Conservation (phyloP, 2,113 vertebrate genomes). For the Bambusicola thoracicus region DNA sequence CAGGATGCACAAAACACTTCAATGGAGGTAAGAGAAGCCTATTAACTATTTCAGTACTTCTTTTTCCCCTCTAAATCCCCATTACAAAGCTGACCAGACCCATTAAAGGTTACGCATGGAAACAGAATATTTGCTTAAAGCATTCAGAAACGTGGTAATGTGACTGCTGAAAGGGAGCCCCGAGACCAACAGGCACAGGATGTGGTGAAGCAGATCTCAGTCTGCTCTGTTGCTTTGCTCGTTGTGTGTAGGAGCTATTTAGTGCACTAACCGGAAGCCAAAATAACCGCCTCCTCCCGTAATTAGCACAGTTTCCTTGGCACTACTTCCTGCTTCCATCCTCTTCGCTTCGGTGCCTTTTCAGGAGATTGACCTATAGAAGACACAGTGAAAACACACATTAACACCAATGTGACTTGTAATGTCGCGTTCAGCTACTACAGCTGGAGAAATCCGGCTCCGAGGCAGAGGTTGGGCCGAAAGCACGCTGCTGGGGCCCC, state of each 20-base stretch:
- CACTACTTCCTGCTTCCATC: slow-evolving; percentile 49
- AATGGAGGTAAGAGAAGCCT: neutral
- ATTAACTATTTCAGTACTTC: neutral
- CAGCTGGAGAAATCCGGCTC: too few relatives aligned
- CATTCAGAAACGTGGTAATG: neutral
- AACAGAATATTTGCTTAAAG: neutral
- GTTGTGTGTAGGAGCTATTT: neutral
- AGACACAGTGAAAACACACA: neutral
- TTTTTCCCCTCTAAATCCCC: neutral
- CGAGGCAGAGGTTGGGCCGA: too few relatives aligned
- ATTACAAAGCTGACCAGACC: neutral
- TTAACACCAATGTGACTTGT: neutral
- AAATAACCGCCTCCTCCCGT: slow-evolving; percentile 94
- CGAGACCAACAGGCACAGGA: rapidly evolving
- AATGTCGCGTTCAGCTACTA: rapidly evolving
- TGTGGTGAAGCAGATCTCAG: neutral
- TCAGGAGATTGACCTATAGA: neutral
- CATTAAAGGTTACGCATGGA: neutral
- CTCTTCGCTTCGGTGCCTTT: neutral
- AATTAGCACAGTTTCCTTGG: slow-evolving; percentile 77
- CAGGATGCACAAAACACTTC: neutral
- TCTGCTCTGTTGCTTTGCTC: neutral
- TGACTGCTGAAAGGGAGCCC: neutral
- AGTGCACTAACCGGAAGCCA: slow-evolving; percentile 87
- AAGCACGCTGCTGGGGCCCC: neutral